These are phyloP conservation scores for Leucophora obtusa DNA, from an alignment of 2,888 invertebrate genomes.

Conservation along the genomic window DNA sequence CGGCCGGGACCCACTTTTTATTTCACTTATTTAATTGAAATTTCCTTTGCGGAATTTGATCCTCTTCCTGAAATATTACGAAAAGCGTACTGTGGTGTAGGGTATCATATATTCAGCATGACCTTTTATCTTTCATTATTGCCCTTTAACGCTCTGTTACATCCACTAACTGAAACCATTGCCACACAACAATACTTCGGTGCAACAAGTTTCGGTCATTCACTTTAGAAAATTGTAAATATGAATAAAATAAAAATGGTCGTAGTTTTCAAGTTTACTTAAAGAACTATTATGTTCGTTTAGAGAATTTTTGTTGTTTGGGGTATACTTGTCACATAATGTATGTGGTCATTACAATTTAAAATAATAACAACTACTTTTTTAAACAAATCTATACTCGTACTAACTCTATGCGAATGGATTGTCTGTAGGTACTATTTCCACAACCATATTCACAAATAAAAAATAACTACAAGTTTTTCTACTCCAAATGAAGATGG, in stretches of 20 bases:
- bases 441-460: too few species aligned
- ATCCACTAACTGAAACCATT: too few species aligned
- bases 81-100: too few species aligned
- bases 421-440: too few species aligned
- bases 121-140: too few species aligned
- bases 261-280: slow-evolving; percentile 49
- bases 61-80: too few species aligned
- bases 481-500: background rate
- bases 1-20: too few species aligned
- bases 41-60: too few species aligned
- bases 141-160: too few species aligned
- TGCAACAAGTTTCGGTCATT: background rate
- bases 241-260: background rate
- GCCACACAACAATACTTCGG: background rate
- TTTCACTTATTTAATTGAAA: too few species aligned
- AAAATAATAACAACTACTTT: slow-evolving; percentile 59
- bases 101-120: too few species aligned
- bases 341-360: slow-evolving; percentile 56
- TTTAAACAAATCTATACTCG: slow-evolving; percentile 12
- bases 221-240: background rate
- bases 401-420: background rate
- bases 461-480: slow-evolving; percentile 6
- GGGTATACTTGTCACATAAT: slow-evolving; percentile 59
- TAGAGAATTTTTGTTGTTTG: slow-evolving; percentile 33
- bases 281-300: slow-evolving; percentile 50